Conservation (phyloP, 2,888 invertebrate species). For the Melinaea menophilus region DNA sequence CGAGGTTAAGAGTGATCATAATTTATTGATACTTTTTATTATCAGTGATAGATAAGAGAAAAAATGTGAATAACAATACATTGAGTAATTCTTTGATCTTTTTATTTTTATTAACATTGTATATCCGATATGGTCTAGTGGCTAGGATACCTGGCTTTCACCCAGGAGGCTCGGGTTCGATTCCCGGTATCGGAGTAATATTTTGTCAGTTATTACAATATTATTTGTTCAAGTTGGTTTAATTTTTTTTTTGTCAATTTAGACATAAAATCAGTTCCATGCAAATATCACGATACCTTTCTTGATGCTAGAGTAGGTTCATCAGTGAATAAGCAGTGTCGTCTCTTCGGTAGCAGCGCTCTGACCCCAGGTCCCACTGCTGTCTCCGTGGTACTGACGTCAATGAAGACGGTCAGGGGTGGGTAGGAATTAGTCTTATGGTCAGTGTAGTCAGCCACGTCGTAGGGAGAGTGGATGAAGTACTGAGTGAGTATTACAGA, state of each 20-base stretch:
- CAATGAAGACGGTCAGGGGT: slow-evolving; percentile 56
- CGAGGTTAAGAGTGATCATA: too few relatives aligned
- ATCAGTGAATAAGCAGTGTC: slow-evolving; percentile 76
- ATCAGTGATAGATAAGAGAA: not conserved
- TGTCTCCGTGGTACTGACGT: slow-evolving; percentile 67
- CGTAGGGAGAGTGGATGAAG: slow-evolving; percentile 79
- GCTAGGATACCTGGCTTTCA: slow-evolving; percentile 86
- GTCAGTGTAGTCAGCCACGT: slow-evolving; percentile 69
- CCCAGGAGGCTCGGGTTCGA: slow-evolving; percentile 86
- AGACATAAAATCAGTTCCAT: slow-evolving; percentile 4
- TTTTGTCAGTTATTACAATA: too few relatives aligned
- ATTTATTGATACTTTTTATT: too few relatives aligned
- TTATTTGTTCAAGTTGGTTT: too few relatives aligned
- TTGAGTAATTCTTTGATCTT: too few relatives aligned
- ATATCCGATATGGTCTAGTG: slow-evolving; percentile 64
- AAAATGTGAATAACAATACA: not conserved
- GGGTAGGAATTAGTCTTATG: slow-evolving; percentile 48
- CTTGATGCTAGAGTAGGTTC: slow-evolving; percentile 42
- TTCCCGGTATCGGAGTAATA: slow-evolving; percentile 75
- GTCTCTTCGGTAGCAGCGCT: slow-evolving; percentile 59
- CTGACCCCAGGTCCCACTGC: slow-evolving; percentile 64
- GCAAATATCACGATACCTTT: slow-evolving; percentile 12
- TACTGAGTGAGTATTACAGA: slow-evolving; percentile 59
- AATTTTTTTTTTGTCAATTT: too few relatives aligned
- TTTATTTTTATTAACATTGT: not conserved